Evolutionary conservation across 2,888 invertebrate species (phyloP).

Genomic region (Palloptera scutellata): DNA sequence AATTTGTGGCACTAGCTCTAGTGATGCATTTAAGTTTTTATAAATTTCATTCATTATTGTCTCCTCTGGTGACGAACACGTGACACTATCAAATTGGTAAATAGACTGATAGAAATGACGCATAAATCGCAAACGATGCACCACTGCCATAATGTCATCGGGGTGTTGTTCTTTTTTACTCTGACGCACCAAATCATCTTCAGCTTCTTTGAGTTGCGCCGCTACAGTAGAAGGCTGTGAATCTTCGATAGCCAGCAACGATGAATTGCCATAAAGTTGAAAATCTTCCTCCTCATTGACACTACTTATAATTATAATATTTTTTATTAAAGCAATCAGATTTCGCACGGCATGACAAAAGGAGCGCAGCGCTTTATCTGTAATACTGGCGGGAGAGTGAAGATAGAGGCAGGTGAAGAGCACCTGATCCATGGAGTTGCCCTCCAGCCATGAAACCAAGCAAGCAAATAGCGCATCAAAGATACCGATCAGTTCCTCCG

Average conservation of each 20-base stretch:
- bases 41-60: constrained; percentile 78
- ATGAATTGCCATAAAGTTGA: constrained; percentile 88
- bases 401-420: constrained; percentile 96
- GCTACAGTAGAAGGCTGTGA: constrained; percentile 75
- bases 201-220: constrained; percentile 83
- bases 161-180: constrained; percentile 66
- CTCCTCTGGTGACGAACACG: constrained; percentile 65
- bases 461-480: constrained; percentile 94
- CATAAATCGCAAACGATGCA: constrained; percentile 84
- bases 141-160: constrained; percentile 73
- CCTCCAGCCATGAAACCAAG: constrained; percentile 97
- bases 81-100: constrained; percentile 60
- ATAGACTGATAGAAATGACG: constrained; percentile 86
- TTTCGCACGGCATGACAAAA: constrained; percentile 90
- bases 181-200: constrained; percentile 85
- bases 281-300: constrained; percentile 97
- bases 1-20: constrained; percentile 83
- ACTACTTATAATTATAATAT: constrained; percentile 85
- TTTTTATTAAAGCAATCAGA: constrained; percentile 86
- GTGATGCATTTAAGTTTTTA: constrained; percentile 79
- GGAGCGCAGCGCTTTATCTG: constrained; percentile 82
- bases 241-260: constrained; percentile 78
- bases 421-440: constrained; percentile 95
- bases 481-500: constrained; percentile 86
- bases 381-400: constrained; percentile 86